These are phyloP conservation scores for Arenaria interpres DNA, from an alignment of 2,113 vertebrate genomes.

Conservation along the genomic window DNA sequence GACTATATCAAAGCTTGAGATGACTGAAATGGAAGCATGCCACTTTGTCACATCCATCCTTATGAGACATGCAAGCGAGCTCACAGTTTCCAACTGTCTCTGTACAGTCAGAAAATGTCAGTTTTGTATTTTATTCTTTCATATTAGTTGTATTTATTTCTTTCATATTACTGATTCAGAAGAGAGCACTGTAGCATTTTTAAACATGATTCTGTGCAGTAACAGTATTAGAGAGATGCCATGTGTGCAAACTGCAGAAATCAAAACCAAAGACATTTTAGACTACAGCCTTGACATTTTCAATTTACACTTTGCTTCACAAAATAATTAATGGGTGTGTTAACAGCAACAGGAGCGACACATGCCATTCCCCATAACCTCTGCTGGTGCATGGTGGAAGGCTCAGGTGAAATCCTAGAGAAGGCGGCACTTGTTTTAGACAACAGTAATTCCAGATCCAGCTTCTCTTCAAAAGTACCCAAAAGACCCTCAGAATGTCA, in stretches of 20 bases:
- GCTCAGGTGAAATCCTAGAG: neutral
- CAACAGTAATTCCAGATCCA: neutral
- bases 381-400: neutral
- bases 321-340: neutral
- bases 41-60: neutral
- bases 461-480: neutral
- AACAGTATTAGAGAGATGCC: neutral
- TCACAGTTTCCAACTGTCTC: neutral
- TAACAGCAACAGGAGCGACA: neutral
- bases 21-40: neutral
- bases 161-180: neutral
- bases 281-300: neutral
- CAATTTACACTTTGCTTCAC: neutral
- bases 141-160: neutral
- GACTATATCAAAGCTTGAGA: neutral
- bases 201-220: neutral
- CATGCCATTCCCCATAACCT: neutral
- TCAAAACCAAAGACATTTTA: neutral
- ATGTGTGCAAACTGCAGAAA: neutral
- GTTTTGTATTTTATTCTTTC: neutral
- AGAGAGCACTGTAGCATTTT: neutral
- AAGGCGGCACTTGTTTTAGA: neutral
- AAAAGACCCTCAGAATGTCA: neutral
- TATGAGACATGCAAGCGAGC: rapidly evolving
- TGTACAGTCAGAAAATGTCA: neutral